Conservation (phyloP, 2,797 vertebrate genomes). For the Eremophila alpestris region DNA sequence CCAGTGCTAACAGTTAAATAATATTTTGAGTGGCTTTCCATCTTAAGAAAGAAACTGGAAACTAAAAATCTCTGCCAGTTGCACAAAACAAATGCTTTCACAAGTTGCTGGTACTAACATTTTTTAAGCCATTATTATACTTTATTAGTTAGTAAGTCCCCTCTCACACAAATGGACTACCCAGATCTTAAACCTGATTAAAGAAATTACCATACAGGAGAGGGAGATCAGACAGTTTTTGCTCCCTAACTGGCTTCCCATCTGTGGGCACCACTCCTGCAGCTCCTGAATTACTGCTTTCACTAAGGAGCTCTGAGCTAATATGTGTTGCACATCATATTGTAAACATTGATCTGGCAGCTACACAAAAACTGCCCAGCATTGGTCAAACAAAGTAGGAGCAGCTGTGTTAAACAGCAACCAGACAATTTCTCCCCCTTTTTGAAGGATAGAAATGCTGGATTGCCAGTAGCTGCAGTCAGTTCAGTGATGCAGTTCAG, state of each 20-base stretch:
- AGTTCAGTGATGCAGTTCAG: neutral
- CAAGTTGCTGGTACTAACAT: neutral
- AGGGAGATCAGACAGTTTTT: neutral
- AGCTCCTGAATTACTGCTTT: neutral
- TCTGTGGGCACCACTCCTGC: neutral
- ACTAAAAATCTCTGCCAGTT: neutral
- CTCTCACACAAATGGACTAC: neutral
- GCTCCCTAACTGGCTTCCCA: neutral
- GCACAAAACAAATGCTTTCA: neutral
- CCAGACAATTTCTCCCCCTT: neutral
- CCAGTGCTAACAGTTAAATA: neutral
- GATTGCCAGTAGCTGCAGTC: neutral
- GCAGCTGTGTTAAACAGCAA: neutral
- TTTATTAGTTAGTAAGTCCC: neutral
- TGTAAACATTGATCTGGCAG: neutral
- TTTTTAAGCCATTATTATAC: neutral
- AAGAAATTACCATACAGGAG: neutral
- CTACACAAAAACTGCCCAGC: neutral
- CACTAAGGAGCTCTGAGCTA: neutral
- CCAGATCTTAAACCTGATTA: neutral
- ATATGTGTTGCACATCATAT: fast-evolving
- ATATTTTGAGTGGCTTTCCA: neutral
- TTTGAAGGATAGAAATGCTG: neutral
- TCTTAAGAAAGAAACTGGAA: neutral
- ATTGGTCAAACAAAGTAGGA: neutral